These are phyloP conservation scores for Sylvietta virens DNA, from an alignment of 2,113 vertebrate species.

Conservation along the genomic window DNA sequence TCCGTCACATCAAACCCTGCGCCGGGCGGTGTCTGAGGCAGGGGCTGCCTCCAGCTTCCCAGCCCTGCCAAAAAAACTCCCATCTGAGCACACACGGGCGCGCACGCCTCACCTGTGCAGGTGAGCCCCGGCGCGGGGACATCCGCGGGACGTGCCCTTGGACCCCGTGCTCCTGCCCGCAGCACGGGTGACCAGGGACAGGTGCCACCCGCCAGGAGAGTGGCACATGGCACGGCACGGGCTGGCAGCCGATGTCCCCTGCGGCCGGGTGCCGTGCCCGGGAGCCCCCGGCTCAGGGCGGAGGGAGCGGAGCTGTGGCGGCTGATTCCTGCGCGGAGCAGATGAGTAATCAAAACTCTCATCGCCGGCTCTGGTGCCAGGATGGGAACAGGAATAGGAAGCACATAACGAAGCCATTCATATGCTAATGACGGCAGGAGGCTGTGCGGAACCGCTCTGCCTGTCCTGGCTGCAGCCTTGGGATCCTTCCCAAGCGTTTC, in stretches of 20 bases:
- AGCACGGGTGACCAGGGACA: rapidly evolving
- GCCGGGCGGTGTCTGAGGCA: background rate
- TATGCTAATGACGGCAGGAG: background rate
- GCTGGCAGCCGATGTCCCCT: background rate
- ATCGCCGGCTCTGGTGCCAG: background rate
- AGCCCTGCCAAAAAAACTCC: background rate
- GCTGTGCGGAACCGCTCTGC: background rate
- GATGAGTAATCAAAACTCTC: background rate
- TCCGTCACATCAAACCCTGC: constrained; percentile 33
- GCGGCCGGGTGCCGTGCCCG: rapidly evolving
- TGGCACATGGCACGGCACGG: background rate
- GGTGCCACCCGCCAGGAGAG: rapidly evolving
- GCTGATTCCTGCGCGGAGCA: background rate
- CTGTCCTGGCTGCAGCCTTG: background rate
- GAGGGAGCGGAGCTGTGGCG: background rate
- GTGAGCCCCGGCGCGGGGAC: rapidly evolving
- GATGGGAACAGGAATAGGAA: background rate
- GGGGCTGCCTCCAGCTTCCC: background rate
- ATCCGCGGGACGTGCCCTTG: background rate
- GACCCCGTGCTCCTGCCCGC: background rate
- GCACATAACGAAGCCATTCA: background rate
- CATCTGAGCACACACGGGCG: rapidly evolving
- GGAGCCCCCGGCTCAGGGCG: rapidly evolving
- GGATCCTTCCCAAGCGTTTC: rapidly evolving
- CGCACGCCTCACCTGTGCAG: background rate